Conservation (phyloP, 2,113 vertebrate species). For the Alethe diademata region DNA sequence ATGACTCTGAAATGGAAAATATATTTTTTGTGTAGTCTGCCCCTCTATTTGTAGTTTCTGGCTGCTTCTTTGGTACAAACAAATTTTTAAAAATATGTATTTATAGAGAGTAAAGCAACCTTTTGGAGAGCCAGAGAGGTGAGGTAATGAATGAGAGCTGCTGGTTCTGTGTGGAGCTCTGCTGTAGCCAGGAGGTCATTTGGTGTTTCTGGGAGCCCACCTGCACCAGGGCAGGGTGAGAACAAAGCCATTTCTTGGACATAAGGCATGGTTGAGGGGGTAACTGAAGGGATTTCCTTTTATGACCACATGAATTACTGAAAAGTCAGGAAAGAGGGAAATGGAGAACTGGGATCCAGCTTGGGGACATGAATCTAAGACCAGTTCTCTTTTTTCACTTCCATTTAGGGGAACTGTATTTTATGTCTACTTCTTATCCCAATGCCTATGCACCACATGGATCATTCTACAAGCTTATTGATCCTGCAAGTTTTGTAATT, state of each 20-base stretch:
- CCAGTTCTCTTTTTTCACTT: neutral
- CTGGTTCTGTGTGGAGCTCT: neutral
- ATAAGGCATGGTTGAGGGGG: neutral
- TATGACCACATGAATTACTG: neutral
- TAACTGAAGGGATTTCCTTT: neutral
- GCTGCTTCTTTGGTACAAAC: neutral
- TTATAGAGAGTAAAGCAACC: neutral
- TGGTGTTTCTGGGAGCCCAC: neutral
- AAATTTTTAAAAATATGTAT: neutral
- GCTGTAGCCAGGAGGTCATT: neutral
- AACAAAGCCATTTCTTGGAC: neutral
- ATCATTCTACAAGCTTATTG: slow-evolving; percentile 83
- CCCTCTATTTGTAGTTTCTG: neutral
- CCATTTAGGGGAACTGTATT: slow-evolving; percentile 83
- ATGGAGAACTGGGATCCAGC: neutral
- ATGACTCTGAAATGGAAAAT: neutral
- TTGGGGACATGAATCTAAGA: neutral
- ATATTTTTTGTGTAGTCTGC: neutral
- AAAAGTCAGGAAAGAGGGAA: neutral
- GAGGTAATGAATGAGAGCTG: neutral
- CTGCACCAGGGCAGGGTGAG: neutral
- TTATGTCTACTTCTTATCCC: slow-evolving; percentile 83
- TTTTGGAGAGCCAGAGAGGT: neutral
- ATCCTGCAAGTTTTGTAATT: slow-evolving; percentile 82
- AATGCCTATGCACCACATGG: slow-evolving; percentile 75